Conservation (phyloP, 2,113 vertebrate genomes). For the Hiodon alosoides region DNA sequence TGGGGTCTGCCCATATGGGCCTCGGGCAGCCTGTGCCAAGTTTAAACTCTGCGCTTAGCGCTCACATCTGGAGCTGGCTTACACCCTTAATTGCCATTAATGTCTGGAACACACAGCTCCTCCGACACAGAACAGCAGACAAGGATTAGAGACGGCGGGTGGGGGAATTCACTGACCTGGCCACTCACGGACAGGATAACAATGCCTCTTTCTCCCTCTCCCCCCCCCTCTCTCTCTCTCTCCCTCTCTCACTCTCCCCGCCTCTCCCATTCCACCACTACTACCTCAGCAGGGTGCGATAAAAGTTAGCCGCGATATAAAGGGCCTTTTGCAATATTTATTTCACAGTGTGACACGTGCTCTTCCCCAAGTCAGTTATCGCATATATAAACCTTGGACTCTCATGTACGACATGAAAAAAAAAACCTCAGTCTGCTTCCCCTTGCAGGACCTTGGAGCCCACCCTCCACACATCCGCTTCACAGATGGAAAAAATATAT, state of each 20-base stretch:
- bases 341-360: too few relatives aligned
- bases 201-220: not conserved
- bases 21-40: slow-evolving; percentile 13
- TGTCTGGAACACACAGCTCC: slow-evolving; percentile 48
- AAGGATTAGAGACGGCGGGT: slow-evolving; percentile 9
- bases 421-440: too few relatives aligned
- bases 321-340: too few relatives aligned
- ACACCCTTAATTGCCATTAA: slow-evolving; percentile 60
- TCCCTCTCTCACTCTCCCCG: not conserved
- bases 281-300: too few relatives aligned
- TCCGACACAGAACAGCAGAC: slow-evolving; percentile 59
- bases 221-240: not conserved
- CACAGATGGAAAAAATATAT: too few relatives aligned
- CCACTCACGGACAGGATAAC: slow-evolving; percentile 17
- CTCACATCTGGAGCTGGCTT: slow-evolving; percentile 56
- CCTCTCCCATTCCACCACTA: not conserved
- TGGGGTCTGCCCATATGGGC: slow-evolving; percentile 22
- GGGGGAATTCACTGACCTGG: slow-evolving; percentile 16
- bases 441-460: too few relatives aligned
- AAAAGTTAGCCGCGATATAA: too few relatives aligned
- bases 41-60: slow-evolving; percentile 20
- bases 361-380: too few relatives aligned
- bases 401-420: too few relatives aligned
- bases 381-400: too few relatives aligned
- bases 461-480: too few relatives aligned